Evolutionary conservation across 2,113 vertebrate species (phyloP), one percentile per base, ranked within the genome.

Genomic region (Okapia johnstoni): DNA sequence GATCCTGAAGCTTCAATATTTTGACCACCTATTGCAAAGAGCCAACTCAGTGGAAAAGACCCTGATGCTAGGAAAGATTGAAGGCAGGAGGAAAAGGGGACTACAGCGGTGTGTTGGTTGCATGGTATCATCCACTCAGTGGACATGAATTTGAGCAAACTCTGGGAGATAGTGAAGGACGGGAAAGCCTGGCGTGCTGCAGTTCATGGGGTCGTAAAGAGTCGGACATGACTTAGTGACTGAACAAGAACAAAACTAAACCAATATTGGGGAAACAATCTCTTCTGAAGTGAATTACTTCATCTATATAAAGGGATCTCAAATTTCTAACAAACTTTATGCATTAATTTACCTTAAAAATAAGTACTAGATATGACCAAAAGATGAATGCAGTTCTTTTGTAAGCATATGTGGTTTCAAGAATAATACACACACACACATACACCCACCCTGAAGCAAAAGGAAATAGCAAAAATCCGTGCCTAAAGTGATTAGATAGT

Each of bases 331-430:
- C 66, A 25, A 40, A 73, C 0, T 40, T 40, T 40, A 94, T 85
- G 61, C 33, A 66, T 52, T 28, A 76, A 87, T 55, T 92, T 88
- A 15, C 61, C 21, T 60, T 40, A 76, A 93, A 85, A 57, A 77
- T 43, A 16, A 93, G 83, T 3, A 85, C n/a, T 58, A 76, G 26
- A 14, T 52, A 63, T 60, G 36, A 57, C 46, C 17, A 90, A 92
- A 90, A 94, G 28, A 52, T 52, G 14, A 95, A 30, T 36, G 57
- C 2, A 1, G 46, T 89, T 92, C 63, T 96, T 87, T 87, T 94
- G 88, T 58, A 95, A 46, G 73, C 52, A 97, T 93, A 91, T 55
- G 96, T 25, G n/a, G 11, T 95, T 88, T 96, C 25, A 63, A 94
- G 76, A 90, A 19, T n/a, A 76, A 83, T 2, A 52, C 70, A 57